Conservation (phyloP, 2,113 vertebrate species). For the Esox niger region DNA sequence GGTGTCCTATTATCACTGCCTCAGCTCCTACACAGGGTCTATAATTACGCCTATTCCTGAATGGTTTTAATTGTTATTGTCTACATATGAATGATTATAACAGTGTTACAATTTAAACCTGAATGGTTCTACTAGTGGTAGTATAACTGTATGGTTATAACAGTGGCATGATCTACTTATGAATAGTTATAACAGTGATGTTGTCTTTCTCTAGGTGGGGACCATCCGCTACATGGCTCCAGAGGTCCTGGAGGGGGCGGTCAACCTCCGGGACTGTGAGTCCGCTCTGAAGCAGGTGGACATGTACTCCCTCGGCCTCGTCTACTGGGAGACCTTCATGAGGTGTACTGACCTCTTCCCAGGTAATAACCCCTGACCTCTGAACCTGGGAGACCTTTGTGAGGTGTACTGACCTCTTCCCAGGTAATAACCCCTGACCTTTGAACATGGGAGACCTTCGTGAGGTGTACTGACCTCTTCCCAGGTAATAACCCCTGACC, state of each 20-base stretch:
- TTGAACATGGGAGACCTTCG: slow-evolving; percentile 87
- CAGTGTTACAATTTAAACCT: no score
- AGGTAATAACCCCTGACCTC: slow-evolving; percentile 67
- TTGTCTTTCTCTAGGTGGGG: slow-evolving; percentile 79
- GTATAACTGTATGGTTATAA: no score
- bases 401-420: not conserved
- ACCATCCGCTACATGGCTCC: slow-evolving; percentile 96
- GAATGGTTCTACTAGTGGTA: no score
- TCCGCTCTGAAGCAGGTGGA: slow-evolving; percentile 96
- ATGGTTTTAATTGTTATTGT: no score
- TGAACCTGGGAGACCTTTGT: not conserved
- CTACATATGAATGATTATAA: no score
- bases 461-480: slow-evolving; percentile 91
- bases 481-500: slow-evolving; percentile 74
- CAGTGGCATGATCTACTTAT: no score
- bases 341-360: slow-evolving; percentile 91
- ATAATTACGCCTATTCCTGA: no score
- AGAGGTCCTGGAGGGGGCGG: slow-evolving; percentile 92
- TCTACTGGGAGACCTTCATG: slow-evolving; percentile 98
- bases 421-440: not conserved
- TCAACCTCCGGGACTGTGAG: slow-evolving; percentile 92
- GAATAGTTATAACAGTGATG: not conserved
- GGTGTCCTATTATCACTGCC: no score
- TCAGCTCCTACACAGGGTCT: no score
- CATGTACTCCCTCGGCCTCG: slow-evolving; percentile 89